A percentile compares a stretch with the other conserved stretches of the same genome.
phyloP scores from a whole-genome alignment of 2,113 vertebrate genomes.

The Paradoxurus hermaphroditus region DNA sequence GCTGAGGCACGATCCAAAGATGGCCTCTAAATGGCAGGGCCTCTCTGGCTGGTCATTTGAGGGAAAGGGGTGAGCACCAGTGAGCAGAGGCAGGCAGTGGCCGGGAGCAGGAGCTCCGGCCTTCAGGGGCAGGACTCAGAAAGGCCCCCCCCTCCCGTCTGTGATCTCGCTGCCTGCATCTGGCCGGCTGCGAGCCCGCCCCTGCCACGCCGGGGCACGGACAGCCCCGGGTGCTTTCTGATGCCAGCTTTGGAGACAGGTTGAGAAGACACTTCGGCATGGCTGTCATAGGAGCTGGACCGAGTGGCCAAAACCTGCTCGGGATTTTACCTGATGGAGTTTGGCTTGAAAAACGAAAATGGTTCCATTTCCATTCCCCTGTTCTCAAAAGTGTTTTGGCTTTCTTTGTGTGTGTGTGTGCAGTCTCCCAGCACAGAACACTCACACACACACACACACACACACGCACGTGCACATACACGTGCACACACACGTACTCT shows the following conservation, averaged over 20 bases:
- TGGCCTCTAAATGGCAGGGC: background rate
- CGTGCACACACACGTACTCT: background rate
- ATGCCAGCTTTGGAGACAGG: background rate
- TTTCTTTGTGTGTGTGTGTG: background rate
- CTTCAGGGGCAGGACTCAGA: background rate
- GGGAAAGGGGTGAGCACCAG: background rate
- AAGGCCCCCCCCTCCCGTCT: background rate
- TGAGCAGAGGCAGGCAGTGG: background rate
- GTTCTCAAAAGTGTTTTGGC: background rate
- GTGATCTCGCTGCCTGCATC: background rate
- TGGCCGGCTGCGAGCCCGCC: background rate
- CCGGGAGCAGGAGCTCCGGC: background rate
- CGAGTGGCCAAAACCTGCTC: background rate
- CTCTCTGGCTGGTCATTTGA: background rate
- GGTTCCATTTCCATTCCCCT: background rate
- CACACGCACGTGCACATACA: background rate
- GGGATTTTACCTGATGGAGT: constrained; percentile 28
- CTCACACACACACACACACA: too few species aligned
- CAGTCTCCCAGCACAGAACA: background rate
- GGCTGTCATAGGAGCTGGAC: background rate
- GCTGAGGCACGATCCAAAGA: background rate
- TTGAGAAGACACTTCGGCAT: background rate
- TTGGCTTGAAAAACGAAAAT: constrained; percentile 21
- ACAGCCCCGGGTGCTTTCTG: background rate
- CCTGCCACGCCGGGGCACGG: background rate